Percentiles rank a stretch among this genome's conserved stretches.
Conservation (phyloP, 2,797 vertebrate species). For the Rhyacichthys aspro region DNA sequence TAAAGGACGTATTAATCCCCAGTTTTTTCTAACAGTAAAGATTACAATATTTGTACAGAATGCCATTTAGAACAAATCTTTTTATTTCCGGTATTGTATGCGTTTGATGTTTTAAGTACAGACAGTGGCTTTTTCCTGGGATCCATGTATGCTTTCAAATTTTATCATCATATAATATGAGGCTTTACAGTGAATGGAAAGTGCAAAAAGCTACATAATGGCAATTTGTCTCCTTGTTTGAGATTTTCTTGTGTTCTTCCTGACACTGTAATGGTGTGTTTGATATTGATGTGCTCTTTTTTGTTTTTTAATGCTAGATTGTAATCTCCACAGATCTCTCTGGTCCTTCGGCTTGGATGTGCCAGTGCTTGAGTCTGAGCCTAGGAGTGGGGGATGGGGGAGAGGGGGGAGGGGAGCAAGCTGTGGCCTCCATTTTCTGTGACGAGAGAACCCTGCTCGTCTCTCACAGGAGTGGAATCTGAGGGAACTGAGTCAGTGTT, state of each 20-base stretch:
- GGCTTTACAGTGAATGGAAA: constrained; percentile 43
- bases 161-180: constrained; percentile 56
- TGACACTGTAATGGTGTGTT: constrained; percentile 32
- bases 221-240: constrained; percentile 35
- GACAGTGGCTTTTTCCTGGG: constrained; percentile 13
- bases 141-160: constrained; percentile 42
- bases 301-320: constrained; percentile 54
- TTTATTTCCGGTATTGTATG: constrained; percentile 14
- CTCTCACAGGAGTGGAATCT: constrained; percentile 80
- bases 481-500: constrained; percentile 76
- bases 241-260: constrained; percentile 31
- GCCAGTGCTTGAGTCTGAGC: constrained; percentile 78
- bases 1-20: constrained; percentile 13
- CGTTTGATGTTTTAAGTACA: constrained; percentile 3
- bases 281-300: constrained; percentile 20
- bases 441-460: constrained; percentile 81
- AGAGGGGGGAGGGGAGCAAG: constrained; percentile 79
- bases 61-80: not conserved
- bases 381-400: constrained; percentile 79
- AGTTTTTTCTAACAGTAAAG: constrained; percentile 16
- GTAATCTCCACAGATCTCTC: constrained; percentile 75
- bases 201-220: too few species aligned
- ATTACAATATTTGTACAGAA: constrained; percentile 9
- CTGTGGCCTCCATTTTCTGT: constrained; percentile 85
- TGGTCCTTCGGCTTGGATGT: constrained; percentile 80